Conservation (phyloP, 1,140 invertebrate genomes). For the Teleogryllus occipitalis region DNA sequence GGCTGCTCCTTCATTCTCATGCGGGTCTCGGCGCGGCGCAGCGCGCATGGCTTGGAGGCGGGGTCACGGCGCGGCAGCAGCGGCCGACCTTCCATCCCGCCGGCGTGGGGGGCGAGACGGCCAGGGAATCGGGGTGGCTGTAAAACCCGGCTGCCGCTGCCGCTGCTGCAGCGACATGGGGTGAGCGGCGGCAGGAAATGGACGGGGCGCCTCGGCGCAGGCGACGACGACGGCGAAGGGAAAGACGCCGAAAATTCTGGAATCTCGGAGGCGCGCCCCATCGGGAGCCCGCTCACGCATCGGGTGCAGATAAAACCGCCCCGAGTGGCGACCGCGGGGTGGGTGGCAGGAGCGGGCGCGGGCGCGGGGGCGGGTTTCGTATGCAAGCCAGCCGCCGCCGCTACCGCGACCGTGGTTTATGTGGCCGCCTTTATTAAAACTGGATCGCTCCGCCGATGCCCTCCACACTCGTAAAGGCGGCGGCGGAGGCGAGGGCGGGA, state of each 20-base stretch:
- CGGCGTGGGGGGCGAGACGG: background rate
- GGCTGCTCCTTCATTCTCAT: background rate
- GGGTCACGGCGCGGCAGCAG: background rate
- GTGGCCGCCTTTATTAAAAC: conserved; percentile 3
- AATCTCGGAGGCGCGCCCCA: background rate
- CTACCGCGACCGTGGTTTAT: background rate
- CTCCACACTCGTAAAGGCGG: background rate
- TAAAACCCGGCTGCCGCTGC: background rate
- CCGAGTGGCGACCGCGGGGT: too few relatives aligned
- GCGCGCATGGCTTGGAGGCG: background rate
- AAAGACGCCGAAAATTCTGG: background rate
- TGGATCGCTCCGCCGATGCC: background rate
- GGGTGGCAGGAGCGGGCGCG: too few relatives aligned
- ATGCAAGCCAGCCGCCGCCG: background rate
- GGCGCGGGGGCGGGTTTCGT: background rate
- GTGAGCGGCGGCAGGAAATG: background rate
- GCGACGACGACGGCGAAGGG: background rate
- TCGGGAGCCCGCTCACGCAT: background rate
- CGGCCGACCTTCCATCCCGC: background rate
- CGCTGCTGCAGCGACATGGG: background rate
- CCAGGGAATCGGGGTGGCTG: background rate
- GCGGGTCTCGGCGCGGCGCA: too few relatives aligned
- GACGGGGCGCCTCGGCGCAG: background rate
- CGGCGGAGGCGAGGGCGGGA: too few relatives aligned
- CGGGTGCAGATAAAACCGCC: background rate